phyloP scores from a whole-genome alignment of 1,140 invertebrate species.

The Drosophila guanche region DNA sequence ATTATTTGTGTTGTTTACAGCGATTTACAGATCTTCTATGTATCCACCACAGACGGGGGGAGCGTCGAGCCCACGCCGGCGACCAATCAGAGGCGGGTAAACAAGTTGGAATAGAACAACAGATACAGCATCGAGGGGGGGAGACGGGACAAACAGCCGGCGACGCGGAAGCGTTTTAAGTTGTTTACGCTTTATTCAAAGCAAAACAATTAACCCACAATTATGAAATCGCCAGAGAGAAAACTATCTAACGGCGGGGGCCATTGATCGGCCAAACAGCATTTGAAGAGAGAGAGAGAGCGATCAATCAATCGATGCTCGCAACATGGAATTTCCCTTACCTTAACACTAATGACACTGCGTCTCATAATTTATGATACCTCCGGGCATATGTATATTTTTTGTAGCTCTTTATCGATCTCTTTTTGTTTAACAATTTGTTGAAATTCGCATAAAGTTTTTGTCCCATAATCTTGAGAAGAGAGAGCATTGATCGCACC shows the following conservation, averaged over 20 bases:
- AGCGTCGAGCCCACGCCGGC: conserved; percentile 60
- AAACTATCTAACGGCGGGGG: background rate
- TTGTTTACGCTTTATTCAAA: conserved; percentile 44
- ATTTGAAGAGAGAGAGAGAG: conserved; percentile 3
- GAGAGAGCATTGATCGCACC: conserved; percentile 33
- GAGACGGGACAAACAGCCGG: conserved; percentile 17
- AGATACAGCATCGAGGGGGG: background rate
- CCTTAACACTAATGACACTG: conserved; percentile 31
- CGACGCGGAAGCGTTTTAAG: conserved; percentile 41
- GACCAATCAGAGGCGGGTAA: conserved; percentile 63
- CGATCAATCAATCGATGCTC: background rate
- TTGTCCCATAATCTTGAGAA: conserved; percentile 8
- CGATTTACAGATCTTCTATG: conserved; percentile 40
- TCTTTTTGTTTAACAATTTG: background rate
- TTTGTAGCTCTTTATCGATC: conserved; percentile 2
- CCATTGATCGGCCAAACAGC: conserved; percentile 27
- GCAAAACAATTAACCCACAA: too few species aligned
- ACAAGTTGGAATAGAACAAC: conserved; percentile 50
- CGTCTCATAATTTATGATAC: conserved; percentile 26
- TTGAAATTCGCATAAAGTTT: background rate
- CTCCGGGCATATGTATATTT: conserved; percentile 4
- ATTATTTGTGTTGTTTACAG: conserved; percentile 43
- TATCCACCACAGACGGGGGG: conserved; percentile 15
- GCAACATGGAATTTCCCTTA: conserved; percentile 5
- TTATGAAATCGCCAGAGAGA: too few species aligned